Conservation (phyloP, 1,140 invertebrate species). For the Anastrepha obliqua region DNA sequence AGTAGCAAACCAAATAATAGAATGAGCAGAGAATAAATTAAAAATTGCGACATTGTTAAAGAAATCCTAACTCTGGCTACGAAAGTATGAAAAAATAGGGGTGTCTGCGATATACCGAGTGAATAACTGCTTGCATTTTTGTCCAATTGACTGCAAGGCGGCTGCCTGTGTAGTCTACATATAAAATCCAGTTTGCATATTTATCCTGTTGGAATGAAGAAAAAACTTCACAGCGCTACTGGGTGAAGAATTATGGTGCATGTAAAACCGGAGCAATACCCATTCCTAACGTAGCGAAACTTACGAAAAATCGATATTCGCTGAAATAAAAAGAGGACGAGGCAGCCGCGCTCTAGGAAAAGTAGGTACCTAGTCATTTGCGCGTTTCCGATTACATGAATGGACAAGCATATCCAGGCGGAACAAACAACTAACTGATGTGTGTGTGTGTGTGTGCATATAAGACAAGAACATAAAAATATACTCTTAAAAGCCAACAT, state of each 20-base stretch:
- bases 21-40: background rate
- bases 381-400: background rate
- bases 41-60: background rate
- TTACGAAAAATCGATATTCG: conserved; percentile 43
- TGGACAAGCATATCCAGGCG: background rate
- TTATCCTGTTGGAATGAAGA: background rate
- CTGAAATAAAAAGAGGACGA: background rate
- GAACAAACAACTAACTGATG: background rate
- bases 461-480: background rate
- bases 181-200: background rate
- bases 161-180: background rate
- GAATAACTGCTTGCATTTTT: background rate
- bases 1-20: background rate
- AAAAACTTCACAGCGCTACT: background rate
- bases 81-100: background rate
- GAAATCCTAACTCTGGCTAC: background rate
- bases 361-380: background rate
- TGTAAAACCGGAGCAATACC: background rate
- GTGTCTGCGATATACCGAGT: background rate
- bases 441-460: background rate
- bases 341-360: background rate
- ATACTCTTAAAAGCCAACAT: background rate
- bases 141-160: background rate
- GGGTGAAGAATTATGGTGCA: background rate
- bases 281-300: conserved; percentile 4